A percentile compares a stretch with the other conserved stretches of the same genome.
Conservation (phyloP, 2,113 vertebrate species). For the Lophotis ruficrista region DNA sequence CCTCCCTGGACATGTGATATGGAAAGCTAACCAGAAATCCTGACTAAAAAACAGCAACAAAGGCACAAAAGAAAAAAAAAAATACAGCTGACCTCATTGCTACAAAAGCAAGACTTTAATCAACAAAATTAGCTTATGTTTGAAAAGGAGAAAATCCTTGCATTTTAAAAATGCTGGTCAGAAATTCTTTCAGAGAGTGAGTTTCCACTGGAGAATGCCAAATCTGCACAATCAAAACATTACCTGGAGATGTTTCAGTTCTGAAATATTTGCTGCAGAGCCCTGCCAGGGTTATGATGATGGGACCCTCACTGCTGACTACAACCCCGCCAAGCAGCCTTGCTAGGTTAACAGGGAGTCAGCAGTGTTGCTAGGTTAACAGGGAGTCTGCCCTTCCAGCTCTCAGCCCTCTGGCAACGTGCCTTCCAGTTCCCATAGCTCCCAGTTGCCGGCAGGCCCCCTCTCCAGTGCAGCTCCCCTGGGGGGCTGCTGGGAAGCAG, state of each 20-base stretch:
- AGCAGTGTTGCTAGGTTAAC: too few species aligned
- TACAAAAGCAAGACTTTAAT: neutral
- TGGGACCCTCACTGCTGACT: neutral
- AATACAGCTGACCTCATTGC: neutral
- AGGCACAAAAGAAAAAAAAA: neutral
- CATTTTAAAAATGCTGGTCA: slow-evolving; percentile 1
- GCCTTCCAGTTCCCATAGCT: neutral
- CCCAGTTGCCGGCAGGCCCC: neutral
- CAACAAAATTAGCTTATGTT: neutral
- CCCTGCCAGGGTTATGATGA: neutral
- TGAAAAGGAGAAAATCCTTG: neutral
- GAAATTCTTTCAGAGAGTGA: neutral
- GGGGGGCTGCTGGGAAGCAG: neutral
- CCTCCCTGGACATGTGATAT: neutral
- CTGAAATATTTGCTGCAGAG: neutral
- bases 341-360: neutral
- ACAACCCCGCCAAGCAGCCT: neutral
- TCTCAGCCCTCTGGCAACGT: neutral
- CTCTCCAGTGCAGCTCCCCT: neutral
- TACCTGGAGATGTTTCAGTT: neutral
- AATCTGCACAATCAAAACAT: neutral
- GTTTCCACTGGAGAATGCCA: slow-evolving; percentile 21
- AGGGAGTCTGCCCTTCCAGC: neutral
- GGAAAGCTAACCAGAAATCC: neutral
- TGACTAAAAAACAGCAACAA: neutral